A percentile compares a stretch with the other conserved stretches of the same genome.
Evolutionary conservation across 2,113 vertebrate species (phyloP).

Genomic region (Pygoscelis adeliae): DNA sequence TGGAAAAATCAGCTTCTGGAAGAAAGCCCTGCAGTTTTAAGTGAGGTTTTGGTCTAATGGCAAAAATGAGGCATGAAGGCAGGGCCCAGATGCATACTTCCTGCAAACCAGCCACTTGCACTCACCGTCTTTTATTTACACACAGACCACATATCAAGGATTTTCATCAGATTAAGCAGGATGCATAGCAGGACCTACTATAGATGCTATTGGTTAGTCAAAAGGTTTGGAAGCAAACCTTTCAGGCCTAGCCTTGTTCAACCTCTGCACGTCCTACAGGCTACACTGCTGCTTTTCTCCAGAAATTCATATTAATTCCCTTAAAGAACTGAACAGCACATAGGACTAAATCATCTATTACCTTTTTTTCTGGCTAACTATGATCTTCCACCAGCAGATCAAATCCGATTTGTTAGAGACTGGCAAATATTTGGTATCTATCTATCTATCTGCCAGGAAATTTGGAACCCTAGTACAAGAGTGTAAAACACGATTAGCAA

Average conservation of each 20-base stretch:
- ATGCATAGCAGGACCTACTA: neutral
- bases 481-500: neutral
- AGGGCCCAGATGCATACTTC: neutral
- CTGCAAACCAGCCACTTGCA: neutral
- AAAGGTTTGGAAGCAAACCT: neutral
- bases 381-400: neutral
- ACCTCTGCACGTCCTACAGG: neutral
- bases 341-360: neutral
- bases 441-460: neutral
- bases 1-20: neutral
- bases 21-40: neutral
- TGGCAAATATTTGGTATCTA: neutral
- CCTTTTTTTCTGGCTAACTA: neutral
- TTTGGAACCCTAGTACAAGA: neutral
- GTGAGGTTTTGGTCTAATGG: neutral
- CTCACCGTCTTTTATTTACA: neutral
- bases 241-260: neutral
- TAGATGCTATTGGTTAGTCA: neutral
- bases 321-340: neutral
- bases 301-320: neutral
- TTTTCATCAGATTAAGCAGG: neutral
- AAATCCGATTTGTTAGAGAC: neutral
- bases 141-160: neutral
- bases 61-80: neutral
- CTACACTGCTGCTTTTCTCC: neutral